phyloP scores from a whole-genome alignment of 2,888 invertebrate species.

The Prosapia bicincta region DNA sequence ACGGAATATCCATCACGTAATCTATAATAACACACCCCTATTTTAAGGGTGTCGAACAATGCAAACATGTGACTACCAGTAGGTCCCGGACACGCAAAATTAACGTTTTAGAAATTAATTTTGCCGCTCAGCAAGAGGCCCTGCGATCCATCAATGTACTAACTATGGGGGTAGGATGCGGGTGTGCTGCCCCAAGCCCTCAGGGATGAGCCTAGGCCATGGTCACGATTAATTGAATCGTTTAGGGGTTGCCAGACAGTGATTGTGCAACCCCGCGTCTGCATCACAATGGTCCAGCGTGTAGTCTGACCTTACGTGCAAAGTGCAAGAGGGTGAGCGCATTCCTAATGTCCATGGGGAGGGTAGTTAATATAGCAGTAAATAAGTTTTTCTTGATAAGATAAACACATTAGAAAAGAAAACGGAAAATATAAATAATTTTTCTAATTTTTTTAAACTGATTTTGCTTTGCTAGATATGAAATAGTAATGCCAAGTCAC shows the following conservation, averaged over 20 bases:
- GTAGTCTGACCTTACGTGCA: too few relatives aligned
- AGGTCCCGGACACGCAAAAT: not conserved
- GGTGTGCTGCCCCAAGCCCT: not conserved
- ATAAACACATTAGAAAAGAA: too few relatives aligned
- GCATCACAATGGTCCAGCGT: too few relatives aligned
- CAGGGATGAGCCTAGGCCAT: not conserved
- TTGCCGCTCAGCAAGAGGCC: not conserved
- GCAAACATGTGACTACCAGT: not conserved
- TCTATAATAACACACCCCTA: not conserved
- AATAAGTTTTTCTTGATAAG: too few relatives aligned
- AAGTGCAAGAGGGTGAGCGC: too few relatives aligned
- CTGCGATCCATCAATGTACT: not conserved
- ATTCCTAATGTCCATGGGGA: too few relatives aligned
- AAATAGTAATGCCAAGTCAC: too few relatives aligned
- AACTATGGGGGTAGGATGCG: slow-evolving; percentile 2
- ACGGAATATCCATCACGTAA: not conserved
- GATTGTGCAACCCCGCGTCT: too few relatives aligned
- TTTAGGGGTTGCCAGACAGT: not conserved
- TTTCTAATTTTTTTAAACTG: too few relatives aligned
- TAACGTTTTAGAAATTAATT: not conserved
- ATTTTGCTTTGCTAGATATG: too few relatives aligned
- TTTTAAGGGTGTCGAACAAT: not conserved
- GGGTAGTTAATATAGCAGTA: too few relatives aligned
- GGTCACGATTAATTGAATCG: not conserved
- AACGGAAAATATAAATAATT: too few relatives aligned